Percentiles rank a stretch among this genome's conserved stretches.
These are phyloP conservation scores for Melanostigma gelatinosum DNA, from an alignment of 2,113 vertebrate species.

Conservation along the genomic window DNA sequence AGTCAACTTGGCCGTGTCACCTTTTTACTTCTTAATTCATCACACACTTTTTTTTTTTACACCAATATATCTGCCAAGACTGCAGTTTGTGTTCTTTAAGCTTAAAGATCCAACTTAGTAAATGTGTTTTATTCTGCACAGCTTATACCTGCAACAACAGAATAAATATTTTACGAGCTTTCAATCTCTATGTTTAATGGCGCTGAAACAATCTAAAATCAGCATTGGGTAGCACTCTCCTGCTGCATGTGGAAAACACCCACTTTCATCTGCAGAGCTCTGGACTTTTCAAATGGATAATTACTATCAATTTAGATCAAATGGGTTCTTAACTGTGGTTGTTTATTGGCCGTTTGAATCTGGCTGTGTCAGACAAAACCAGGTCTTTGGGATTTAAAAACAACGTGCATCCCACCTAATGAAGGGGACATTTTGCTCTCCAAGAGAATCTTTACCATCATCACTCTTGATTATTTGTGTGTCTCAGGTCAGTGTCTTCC, in stretches of 20 bases:
- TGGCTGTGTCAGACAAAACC: constrained; percentile 13
- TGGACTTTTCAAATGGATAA: constrained; percentile 39
- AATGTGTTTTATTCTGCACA: constrained; percentile 35
- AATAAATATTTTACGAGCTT: constrained; percentile 37
- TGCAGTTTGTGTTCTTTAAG: constrained; percentile 19
- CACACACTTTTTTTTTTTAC: neutral
- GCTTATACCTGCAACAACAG: constrained; percentile 8
- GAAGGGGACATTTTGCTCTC: constrained; percentile 2
- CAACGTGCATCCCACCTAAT: neutral
- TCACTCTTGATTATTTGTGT: constrained; percentile 25
- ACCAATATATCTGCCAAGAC: constrained; percentile 10
- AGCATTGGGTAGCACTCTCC: constrained; percentile 8
- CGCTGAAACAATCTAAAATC: constrained; percentile 20
- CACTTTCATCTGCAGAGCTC: constrained; percentile 30
- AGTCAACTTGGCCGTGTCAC: neutral
- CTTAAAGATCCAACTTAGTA: constrained; percentile 3
- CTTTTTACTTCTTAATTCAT: constrained; percentile 19
- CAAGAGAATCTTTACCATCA: neutral
- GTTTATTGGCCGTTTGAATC: constrained; percentile 13
- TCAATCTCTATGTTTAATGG: constrained; percentile 30
- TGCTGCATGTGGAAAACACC: constrained; percentile 4
- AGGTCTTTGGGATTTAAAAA: constrained; percentile 4
- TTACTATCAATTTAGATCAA: constrained; percentile 42
- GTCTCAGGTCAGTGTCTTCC: constrained; percentile 17
- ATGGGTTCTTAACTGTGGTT: constrained; percentile 39